These are phyloP conservation scores for Diplodus puntazzo DNA, from an alignment of 2,797 vertebrate species.

Conservation along the genomic window DNA sequence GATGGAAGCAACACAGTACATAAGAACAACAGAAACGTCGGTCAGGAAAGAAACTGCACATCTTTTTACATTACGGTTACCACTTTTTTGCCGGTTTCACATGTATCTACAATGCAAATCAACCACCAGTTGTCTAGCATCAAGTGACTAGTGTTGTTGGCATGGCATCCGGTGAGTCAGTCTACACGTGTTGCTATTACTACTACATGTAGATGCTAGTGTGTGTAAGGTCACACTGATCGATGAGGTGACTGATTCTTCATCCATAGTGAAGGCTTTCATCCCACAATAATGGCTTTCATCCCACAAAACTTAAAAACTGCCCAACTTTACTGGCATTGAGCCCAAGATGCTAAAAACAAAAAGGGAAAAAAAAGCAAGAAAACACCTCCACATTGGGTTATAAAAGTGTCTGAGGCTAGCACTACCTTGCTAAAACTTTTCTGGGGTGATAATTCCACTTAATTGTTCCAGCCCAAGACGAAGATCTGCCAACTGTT, in stretches of 20 bases:
- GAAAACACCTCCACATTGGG: neutral
- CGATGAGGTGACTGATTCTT: neutral
- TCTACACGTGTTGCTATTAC: neutral
- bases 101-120: no score
- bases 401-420: neutral
- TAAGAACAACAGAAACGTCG: no score
- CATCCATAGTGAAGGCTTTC: neutral
- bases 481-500: slow-evolving; percentile 37
- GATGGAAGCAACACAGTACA: no score
- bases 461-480: slow-evolving; percentile 38
- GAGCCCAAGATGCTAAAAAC: neutral
- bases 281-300: neutral
- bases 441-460: slow-evolving; percentile 39
- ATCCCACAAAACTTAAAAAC: neutral
- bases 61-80: no score
- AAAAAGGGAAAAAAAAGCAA: no score
- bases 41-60: no score
- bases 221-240: neutral
- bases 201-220: neutral
- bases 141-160: no score
- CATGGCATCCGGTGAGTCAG: no score
- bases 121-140: no score
- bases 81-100: no score
- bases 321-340: neutral
- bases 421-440: neutral